Evolutionary conservation across 2,113 vertebrate species (phyloP).

Genomic region (Drymodes brunneopygia): DNA sequence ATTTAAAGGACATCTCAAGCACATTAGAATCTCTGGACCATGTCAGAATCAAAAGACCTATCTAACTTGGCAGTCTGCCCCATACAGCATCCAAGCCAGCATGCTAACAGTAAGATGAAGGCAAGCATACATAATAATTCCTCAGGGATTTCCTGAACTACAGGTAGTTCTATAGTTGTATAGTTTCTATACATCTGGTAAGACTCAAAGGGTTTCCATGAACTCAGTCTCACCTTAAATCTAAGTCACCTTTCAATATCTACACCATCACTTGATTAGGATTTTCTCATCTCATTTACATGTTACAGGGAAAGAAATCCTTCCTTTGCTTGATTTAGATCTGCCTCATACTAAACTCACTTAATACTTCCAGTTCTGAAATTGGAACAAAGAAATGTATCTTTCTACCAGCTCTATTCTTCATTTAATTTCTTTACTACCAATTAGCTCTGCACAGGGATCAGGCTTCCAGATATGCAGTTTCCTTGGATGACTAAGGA

Average conservation of each 20-base stretch:
- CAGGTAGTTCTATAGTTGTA: background rate
- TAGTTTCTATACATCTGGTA: background rate
- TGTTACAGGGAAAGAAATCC: background rate
- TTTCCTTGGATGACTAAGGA: background rate
- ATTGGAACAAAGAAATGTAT: background rate
- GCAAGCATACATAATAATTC: background rate
- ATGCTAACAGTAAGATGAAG: background rate
- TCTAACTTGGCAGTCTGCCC: background rate
- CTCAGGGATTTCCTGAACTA: background rate
- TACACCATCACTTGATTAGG: background rate
- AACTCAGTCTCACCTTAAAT: background rate
- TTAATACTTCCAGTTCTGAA: background rate
- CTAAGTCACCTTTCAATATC: background rate
- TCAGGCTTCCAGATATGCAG: background rate
- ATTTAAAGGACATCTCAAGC: background rate
- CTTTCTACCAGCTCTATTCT: background rate
- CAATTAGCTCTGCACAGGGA: background rate
- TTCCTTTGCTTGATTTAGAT: background rate
- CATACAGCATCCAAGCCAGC: background rate
- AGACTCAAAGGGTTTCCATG: background rate
- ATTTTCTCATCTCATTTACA: background rate
- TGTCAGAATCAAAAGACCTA: background rate
- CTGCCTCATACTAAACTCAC: background rate
- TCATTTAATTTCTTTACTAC: background rate
- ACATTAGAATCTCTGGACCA: background rate